A percentile compares a stretch with the other conserved stretches of the same genome.
These are phyloP conservation scores for Capreolus pygargus DNA, from an alignment of 2,113 vertebrate species.

Conservation along the genomic window DNA sequence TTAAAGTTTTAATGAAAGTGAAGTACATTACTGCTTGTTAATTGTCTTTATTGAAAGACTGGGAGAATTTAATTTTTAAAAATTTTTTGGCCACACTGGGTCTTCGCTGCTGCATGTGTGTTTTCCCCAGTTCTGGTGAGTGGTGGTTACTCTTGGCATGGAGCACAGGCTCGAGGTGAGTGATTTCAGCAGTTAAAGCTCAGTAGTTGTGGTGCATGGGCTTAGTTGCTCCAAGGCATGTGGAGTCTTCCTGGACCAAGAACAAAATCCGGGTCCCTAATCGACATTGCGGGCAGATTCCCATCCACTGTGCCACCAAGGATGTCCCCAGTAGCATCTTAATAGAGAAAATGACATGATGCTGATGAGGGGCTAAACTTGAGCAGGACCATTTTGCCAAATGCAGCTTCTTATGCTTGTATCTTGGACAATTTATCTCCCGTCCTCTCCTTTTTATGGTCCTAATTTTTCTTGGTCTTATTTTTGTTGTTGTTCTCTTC, in stretches of 20 bases:
- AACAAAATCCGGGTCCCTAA: not conserved
- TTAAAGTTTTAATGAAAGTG: not conserved
- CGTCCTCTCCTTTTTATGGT: not conserved
- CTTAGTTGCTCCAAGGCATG: accelerated
- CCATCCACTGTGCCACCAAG: not conserved
- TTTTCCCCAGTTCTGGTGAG: not conserved
- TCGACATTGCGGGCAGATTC: not conserved
- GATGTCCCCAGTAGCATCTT: not conserved
- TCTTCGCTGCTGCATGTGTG: not conserved
- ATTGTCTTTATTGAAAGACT: not conserved
- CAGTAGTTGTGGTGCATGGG: not conserved
- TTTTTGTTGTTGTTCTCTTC: not conserved
- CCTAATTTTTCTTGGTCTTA: not conserved
- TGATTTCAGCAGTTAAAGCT: not conserved
- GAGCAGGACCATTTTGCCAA: not conserved
- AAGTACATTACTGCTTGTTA: not conserved
- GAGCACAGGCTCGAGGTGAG: not conserved
- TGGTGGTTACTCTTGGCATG: not conserved
- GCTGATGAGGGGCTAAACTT: not conserved
- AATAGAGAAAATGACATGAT: not conserved
- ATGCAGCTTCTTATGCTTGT: not conserved
- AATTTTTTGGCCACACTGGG: not conserved
- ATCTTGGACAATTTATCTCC: not conserved
- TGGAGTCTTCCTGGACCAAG: not conserved
- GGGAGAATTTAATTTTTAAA: not conserved